A percentile compares a stretch with the other conserved stretches of the same genome.
These are phyloP conservation scores for Pangasius krempfi DNA, from an alignment of 2,797 vertebrate genomes.

Conservation along the genomic window DNA sequence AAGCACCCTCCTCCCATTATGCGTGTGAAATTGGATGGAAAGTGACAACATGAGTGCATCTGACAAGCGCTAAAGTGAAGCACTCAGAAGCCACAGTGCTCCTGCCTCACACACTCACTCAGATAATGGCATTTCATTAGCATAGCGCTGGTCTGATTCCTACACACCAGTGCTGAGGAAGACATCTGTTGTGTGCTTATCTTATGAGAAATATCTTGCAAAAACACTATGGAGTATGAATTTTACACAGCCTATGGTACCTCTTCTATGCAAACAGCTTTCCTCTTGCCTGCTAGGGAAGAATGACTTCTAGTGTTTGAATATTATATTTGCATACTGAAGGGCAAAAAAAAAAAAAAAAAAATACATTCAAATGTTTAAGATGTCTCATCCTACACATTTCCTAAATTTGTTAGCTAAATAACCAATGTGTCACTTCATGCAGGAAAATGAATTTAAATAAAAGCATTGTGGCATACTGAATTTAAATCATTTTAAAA, in stretches of 20 bases:
- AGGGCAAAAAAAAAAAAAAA: background rate
- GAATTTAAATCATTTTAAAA: background rate
- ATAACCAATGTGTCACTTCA: background rate
- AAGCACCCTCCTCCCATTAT: constrained; percentile 22
- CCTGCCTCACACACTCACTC: constrained; percentile 26
- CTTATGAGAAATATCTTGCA: constrained; percentile 64
- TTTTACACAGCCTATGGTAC: background rate
- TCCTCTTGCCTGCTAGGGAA: background rate
- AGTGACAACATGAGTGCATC: constrained; percentile 43
- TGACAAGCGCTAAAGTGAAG: constrained; percentile 45
- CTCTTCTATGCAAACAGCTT: background rate
- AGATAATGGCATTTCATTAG: constrained; percentile 66
- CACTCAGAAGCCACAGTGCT: constrained; percentile 41
- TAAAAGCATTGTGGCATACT: background rate
- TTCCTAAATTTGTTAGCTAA: background rate
- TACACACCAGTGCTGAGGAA: constrained; percentile 40
- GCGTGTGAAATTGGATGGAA: constrained; percentile 39
- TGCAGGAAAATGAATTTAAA: background rate
- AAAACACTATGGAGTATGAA: background rate
- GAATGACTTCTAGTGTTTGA: background rate
- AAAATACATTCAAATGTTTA: background rate
- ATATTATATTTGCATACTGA: background rate
- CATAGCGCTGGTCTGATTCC: constrained; percentile 68
- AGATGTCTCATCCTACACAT: background rate
- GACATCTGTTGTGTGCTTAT: constrained; percentile 72